A percentile compares a stretch with the other conserved stretches of the same genome.
Evolutionary conservation across 2,797 vertebrate species (phyloP).

Genomic region (Emys orbicularis): DNA sequence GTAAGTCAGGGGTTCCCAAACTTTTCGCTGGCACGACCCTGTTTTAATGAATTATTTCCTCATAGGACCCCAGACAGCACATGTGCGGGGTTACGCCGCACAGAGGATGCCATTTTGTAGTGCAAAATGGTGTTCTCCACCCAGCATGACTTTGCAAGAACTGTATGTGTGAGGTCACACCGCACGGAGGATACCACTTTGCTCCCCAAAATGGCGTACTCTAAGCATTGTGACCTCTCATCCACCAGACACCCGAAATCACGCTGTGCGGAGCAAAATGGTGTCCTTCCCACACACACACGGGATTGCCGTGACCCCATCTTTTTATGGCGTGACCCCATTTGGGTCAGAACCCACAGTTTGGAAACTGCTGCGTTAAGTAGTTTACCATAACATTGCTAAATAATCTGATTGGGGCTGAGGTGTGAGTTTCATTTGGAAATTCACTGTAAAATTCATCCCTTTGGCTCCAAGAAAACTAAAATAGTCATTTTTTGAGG

Average conservation of each 20-base stretch:
- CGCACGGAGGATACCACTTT: no score
- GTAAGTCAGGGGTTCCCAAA: background rate
- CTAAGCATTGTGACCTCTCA: background rate
- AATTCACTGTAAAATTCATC: background rate
- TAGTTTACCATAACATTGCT: no score
- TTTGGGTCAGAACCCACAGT: background rate
- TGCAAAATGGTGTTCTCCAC: no score
- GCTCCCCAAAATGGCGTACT: background rate
- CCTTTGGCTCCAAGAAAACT: background rate
- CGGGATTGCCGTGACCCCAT: background rate
- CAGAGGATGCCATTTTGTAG: no score
- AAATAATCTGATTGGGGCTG: background rate
- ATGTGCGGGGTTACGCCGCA: no score
- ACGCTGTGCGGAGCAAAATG: background rate
- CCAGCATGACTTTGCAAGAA: no score
- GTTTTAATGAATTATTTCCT: no score
- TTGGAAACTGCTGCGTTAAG: background rate
- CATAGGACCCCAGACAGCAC: no score
- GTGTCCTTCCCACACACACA: background rate
- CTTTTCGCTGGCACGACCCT: no score
- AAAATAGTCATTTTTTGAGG: no score
- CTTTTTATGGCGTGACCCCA: background rate
- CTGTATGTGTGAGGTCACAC: no score
- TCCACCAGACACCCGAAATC: background rate
- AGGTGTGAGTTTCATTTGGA: constrained; percentile 10